Conservation (phyloP, 2,888 invertebrate genomes). For the Phragmatobia fuliginosa region DNA sequence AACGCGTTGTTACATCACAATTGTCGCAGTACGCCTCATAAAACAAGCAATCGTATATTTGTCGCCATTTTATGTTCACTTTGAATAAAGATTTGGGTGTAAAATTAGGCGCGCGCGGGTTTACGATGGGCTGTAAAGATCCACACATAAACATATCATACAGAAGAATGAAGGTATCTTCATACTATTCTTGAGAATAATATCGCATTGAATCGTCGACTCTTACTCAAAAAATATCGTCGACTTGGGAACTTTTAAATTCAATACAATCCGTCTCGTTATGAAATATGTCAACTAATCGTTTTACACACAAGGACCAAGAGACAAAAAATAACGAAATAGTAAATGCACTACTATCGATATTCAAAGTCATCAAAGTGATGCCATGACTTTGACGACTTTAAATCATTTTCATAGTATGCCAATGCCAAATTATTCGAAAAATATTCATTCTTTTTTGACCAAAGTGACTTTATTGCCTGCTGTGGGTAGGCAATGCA, state of each 20-base stretch:
- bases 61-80: slow-evolving; percentile 48
- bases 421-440: too few species aligned
- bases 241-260: background rate
- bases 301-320: background rate
- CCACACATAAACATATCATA: slow-evolving; percentile 16
- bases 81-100: slow-evolving; percentile 52
- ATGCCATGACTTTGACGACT: too few species aligned
- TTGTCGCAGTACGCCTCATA: slow-evolving; percentile 38
- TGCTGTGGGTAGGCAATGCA: too few species aligned
- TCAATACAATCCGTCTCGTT: background rate
- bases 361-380: too few species aligned
- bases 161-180: background rate
- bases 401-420: too few species aligned
- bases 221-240: background rate
- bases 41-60: slow-evolving; percentile 44
- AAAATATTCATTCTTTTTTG: too few species aligned
- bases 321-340: too few species aligned
- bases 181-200: background rate
- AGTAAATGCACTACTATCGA: background rate
- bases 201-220: background rate
- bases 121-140: slow-evolving; percentile 39
- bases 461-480: too few species aligned
- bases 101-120: slow-evolving; percentile 36
- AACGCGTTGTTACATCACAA: slow-evolving; percentile 31
- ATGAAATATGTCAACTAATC: background rate